Percentiles rank a stretch among this genome's conserved stretches.
These are phyloP conservation scores for Colletes gigas DNA, from an alignment of 1,140 invertebrate species.

Conservation along the genomic window DNA sequence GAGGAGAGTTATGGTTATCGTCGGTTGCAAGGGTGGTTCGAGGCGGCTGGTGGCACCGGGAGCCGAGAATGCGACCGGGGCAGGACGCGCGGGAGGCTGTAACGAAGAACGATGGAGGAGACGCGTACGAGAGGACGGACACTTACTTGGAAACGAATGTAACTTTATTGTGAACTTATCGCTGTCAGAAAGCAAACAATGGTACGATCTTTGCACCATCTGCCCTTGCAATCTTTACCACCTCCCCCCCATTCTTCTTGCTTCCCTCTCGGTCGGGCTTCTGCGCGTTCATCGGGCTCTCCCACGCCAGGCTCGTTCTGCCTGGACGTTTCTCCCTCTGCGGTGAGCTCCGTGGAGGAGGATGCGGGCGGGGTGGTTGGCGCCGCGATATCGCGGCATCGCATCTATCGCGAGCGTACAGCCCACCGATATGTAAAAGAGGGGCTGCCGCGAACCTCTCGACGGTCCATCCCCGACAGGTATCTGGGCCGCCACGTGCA, in stretches of 20 bases:
- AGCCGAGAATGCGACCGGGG: conserved; percentile 25
- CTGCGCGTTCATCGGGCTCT: background rate
- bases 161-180: conserved; percentile 80
- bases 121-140: conserved; percentile 60
- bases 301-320: conserved; percentile 2
- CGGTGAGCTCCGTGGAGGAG: conserved; percentile 10
- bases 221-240: conserved; percentile 69
- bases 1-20: conserved; percentile 65
- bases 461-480: conserved; percentile 49
- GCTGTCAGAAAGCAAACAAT: conserved; percentile 79
- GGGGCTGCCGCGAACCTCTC: conserved; percentile 15
- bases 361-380: conserved; percentile 38
- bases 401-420: conserved; percentile 62
- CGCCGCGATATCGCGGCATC: conserved; percentile 63
- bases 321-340: background rate
- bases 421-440: conserved; percentile 65
- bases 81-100: conserved; percentile 32
- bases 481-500: conserved; percentile 25
- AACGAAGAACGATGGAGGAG: conserved; percentile 57
- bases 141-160: conserved; percentile 75
- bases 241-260: conserved; percentile 43
- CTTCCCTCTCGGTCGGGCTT: conserved; percentile 1
- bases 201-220: conserved; percentile 77
- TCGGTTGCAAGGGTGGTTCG: conserved; percentile 47
- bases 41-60: conserved; percentile 10